Conservation (phyloP, 2,888 invertebrate species). For the Zygothrica quintamaculata region DNA sequence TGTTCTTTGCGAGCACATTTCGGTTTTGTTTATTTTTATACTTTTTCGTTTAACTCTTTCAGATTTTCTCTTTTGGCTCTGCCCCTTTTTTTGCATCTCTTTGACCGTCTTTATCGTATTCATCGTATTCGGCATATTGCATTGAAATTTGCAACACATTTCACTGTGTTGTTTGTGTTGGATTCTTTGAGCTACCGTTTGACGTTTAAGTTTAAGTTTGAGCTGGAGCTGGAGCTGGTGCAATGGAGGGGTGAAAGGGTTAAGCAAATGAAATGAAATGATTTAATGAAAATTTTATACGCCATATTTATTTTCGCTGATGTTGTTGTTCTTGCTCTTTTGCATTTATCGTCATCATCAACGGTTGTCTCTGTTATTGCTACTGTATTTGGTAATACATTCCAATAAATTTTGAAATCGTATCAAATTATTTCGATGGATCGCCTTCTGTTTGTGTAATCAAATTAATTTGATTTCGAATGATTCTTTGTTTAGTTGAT, state of each 20-base stretch:
- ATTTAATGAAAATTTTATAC: conserved; percentile 79
- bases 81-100: neutral
- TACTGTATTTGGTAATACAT: conserved; percentile 44
- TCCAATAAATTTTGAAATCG: conserved; percentile 62
- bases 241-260: neutral
- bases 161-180: conserved; percentile 59
- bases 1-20: conserved; percentile 61
- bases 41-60: conserved; percentile 61
- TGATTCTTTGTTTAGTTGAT: too few species aligned
- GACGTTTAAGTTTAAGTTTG: conserved; percentile 46
- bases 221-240: conserved; percentile 4
- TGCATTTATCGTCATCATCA: conserved; percentile 34
- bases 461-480: too few species aligned
- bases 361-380: conserved; percentile 41
- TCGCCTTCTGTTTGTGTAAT: conserved; percentile 37
- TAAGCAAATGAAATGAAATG: conserved; percentile 56
- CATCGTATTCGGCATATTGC: conserved; percentile 65
- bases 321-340: conserved; percentile 10
- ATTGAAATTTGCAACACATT: conserved; percentile 80
- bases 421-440: conserved; percentile 39
- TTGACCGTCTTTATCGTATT: conserved; percentile 22
- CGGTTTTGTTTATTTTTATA: conserved; percentile 72
- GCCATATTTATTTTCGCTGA: conserved; percentile 55
- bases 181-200: conserved; percentile 73
- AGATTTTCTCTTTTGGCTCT: conserved; percentile 38